phyloP scores from a whole-genome alignment of 2,797 vertebrate genomes.

The Australoheros facetus region DNA sequence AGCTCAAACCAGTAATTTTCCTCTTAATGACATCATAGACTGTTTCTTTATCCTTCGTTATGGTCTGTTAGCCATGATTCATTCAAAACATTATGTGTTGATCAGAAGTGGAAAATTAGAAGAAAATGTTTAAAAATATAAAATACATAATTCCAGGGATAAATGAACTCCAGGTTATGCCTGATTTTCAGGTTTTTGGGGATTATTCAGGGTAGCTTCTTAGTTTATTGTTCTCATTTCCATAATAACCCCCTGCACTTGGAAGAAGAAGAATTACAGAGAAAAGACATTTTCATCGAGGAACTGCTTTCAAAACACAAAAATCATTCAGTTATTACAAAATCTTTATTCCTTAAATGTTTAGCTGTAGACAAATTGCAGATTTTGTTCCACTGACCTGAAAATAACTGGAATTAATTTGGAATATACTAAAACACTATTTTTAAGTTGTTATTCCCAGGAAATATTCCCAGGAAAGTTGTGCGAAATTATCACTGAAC shows the following conservation, averaged over 20 bases:
- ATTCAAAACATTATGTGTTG: accelerated
- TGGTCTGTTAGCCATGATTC: neutral
- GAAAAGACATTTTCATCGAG: neutral
- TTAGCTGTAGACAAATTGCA: neutral
- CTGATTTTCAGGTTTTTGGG: neutral
- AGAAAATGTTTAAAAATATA: neutral
- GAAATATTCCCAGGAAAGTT: neutral
- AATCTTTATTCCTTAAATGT: neutral
- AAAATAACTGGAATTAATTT: neutral
- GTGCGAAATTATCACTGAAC: neutral
- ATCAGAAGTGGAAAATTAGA: neutral
- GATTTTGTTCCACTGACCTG: neutral
- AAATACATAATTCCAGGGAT: neutral
- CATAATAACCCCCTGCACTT: neutral
- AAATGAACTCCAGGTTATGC: neutral
- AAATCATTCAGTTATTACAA: neutral
- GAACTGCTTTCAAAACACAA: neutral
- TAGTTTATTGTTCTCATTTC: neutral
- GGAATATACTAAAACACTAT: neutral
- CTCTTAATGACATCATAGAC: neutral
- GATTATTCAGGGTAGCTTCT: neutral
- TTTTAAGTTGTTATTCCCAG: neutral
- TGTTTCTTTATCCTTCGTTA: neutral
- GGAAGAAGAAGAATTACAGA: neutral
- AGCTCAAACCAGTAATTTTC: neutral